A percentile compares a stretch with the other conserved stretches of the same genome.
These are phyloP conservation scores for Cheilosia grossa DNA, from an alignment of 2,888 invertebrate species.

Conservation along the genomic window DNA sequence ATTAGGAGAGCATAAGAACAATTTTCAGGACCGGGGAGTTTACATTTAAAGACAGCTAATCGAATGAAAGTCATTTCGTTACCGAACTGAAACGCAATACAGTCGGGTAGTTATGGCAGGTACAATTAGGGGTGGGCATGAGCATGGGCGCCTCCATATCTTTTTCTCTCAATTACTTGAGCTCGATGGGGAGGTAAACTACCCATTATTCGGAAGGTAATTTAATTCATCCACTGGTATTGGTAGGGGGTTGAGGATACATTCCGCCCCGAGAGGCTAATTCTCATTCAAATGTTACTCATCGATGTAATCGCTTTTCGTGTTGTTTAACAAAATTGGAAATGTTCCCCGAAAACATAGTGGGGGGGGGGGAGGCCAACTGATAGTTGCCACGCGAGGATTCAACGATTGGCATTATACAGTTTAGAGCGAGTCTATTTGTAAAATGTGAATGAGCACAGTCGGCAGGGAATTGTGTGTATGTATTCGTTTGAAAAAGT, in stretches of 20 bases:
- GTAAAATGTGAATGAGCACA: background rate
- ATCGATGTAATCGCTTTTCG: slow-evolving; percentile 65
- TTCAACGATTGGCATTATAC: slow-evolving; percentile 26
- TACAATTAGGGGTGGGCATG: background rate
- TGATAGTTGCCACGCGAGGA: slow-evolving; percentile 25
- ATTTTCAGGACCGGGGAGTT: slow-evolving; percentile 12
- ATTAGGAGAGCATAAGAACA: slow-evolving; percentile 52
- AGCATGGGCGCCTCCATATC: background rate
- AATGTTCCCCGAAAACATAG: slow-evolving; percentile 22
- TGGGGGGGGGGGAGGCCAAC: background rate
- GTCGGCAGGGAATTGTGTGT: background rate
- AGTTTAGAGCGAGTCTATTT: slow-evolving; percentile 16
- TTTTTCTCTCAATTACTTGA: slow-evolving; percentile 30
- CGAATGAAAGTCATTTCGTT: slow-evolving; percentile 63
- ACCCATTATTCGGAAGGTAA: slow-evolving; percentile 67
- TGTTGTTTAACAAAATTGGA: slow-evolving; percentile 66
- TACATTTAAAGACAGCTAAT: slow-evolving; percentile 50
- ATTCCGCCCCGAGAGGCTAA: slow-evolving; percentile 19
- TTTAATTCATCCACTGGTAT: slow-evolving; percentile 52
- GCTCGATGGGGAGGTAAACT: slow-evolving; percentile 13
- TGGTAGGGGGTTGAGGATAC: background rate
- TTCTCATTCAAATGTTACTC: slow-evolving; percentile 58
- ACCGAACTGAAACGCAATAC: slow-evolving; percentile 60
- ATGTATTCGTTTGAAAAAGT: background rate
- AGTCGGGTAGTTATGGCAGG: slow-evolving; percentile 24